Conservation (phyloP, 2,888 invertebrate genomes). For the Acanthoscelides obtectus region DNA sequence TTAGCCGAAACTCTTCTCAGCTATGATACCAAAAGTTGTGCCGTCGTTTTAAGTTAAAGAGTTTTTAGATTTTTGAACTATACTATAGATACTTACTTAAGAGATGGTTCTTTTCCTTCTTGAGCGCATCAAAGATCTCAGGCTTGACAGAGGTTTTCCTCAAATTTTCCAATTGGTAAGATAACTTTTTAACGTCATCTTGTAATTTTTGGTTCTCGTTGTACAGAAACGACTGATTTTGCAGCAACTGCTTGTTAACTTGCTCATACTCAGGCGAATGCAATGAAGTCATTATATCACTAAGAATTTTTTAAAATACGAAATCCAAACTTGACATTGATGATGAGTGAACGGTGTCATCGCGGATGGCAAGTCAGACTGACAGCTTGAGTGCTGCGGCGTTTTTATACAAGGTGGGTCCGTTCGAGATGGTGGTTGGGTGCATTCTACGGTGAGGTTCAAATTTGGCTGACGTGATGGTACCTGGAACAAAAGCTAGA, state of each 20-base stretch:
- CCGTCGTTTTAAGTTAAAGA: too few relatives aligned
- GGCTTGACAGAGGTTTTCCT: conserved; percentile 20
- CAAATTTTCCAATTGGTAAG: conserved; percentile 23
- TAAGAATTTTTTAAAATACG: background rate
- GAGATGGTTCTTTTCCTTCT: conserved; percentile 22
- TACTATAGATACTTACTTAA: background rate
- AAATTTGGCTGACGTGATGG: too few relatives aligned
- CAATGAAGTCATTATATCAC: background rate
- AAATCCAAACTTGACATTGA: background rate
- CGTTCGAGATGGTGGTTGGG: too few relatives aligned
- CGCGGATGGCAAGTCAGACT: background rate
- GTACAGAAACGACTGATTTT: conserved; percentile 27
- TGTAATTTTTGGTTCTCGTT: conserved; percentile 28
- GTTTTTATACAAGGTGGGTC: background rate
- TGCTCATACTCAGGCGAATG: background rate
- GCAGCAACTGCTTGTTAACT: conserved; percentile 22
- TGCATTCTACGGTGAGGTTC: too few relatives aligned
- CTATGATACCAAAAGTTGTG: too few relatives aligned
- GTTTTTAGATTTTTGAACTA: too few relatives aligned
- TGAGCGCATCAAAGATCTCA: conserved; percentile 20
- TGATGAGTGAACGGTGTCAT: background rate
- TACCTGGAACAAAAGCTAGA: too few relatives aligned
- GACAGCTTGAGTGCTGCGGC: background rate
- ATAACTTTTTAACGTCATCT: conserved; percentile 22
- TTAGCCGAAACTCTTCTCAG: too few relatives aligned